Evolutionary conservation across 37 sponge, comb jelly and placozoan species (phyloP).

Genomic region (Chondrilla cf. caribensis): DNA sequence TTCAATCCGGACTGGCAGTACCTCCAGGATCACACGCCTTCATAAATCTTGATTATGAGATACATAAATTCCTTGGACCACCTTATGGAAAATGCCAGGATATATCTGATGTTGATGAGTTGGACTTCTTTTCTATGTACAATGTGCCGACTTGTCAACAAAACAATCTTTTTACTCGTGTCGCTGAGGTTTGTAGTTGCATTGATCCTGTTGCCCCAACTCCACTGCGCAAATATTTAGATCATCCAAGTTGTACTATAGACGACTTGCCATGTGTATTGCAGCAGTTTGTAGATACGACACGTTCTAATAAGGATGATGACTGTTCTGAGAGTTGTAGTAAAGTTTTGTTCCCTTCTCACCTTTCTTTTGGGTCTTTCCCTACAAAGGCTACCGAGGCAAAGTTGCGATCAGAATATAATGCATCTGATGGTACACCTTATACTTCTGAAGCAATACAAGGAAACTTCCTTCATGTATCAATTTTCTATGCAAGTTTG

Average conservation of each 20-base stretch:
- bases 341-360: background rate
- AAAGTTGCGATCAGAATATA: background rate
- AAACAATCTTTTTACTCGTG: slow-evolving; percentile 15
- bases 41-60: background rate
- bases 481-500: slow-evolving; percentile 14
- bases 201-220: background rate
- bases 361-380: background rate
- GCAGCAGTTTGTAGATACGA: background rate
- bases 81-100: background rate
- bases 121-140: slow-evolving; percentile 2
- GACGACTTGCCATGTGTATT: background rate
- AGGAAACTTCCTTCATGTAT: slow-evolving; percentile 29
- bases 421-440: background rate
- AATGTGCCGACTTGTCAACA: background rate
- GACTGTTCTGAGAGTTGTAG: background rate
- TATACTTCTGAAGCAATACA: background rate
- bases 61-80: background rate
- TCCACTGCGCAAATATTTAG: background rate
- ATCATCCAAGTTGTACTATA: background rate
- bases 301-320: background rate
- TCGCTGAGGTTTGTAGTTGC: background rate
- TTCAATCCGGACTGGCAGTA: slow-evolving; percentile 1
- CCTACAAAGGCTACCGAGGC: background rate
- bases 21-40: slow-evolving; percentile 12
- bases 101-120: background rate